A percentile compares a stretch with the other conserved stretches of the same genome.
These are phyloP conservation scores for Chloroceryle inda DNA, from an alignment of 2,797 vertebrate genomes.

Conservation along the genomic window DNA sequence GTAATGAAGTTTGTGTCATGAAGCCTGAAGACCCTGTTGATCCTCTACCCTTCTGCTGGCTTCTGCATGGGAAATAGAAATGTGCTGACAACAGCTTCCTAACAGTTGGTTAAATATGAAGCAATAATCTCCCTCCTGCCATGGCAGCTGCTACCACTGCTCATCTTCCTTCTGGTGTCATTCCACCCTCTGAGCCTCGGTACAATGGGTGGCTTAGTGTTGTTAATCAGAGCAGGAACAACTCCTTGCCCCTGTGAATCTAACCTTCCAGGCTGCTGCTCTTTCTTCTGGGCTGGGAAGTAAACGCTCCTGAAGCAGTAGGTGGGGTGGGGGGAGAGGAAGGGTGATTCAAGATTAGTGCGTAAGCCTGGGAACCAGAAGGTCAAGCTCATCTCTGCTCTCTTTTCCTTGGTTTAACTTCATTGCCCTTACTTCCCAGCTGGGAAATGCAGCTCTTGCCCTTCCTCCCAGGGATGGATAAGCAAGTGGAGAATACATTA, in stretches of 20 bases:
- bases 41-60: not conserved
- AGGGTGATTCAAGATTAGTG: not conserved
- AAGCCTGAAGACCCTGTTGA: not conserved
- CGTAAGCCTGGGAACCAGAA: not conserved
- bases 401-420: not conserved
- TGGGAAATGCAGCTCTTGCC: not conserved
- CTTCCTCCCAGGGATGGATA: not conserved
- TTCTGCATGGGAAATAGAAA: not conserved
- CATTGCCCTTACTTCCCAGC: not conserved
- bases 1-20: conserved; percentile 15
- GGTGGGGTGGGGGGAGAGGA: not conserved
- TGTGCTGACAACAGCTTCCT: not conserved
- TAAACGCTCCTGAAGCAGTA: not conserved
- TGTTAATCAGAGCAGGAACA: not conserved
- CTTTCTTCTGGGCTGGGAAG: not conserved
- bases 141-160: not conserved
- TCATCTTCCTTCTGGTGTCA: not conserved
- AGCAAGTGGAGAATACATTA: not conserved
- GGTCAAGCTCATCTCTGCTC: not conserved
- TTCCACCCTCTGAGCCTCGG: not conserved
- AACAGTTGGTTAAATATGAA: not conserved
- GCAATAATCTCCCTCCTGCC: not conserved
- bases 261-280: not conserved
- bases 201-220: not conserved
- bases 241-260: not conserved